Base-by-base conservation (phyloP, 2,113 vertebrate species). In the Andinoacara biseriatus region DNA sequence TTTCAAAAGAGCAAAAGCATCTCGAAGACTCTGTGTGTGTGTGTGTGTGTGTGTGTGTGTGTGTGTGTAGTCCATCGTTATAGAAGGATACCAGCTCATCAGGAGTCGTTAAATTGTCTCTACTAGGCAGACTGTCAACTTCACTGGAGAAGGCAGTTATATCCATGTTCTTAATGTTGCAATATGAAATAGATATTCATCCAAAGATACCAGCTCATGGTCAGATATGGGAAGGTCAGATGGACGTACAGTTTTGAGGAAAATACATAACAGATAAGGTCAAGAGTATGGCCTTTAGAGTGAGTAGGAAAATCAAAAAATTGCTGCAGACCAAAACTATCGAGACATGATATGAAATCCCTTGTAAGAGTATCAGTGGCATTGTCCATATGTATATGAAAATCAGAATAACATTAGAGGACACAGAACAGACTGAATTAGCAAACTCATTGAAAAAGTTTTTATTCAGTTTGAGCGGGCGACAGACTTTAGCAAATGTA, bases 161-260 rank as follows among this genome's bases (percentile, higher is more conserved):
- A 43, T 43, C 61, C 40, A 35, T 40, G 35, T 65, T 5, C n/a
- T 15, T 65, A 15, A 65, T 65, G n/a, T 24, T 1, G 2, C 13
- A 65, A 43, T 65, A 65, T 65, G n/a, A n/a, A 65, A 65, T 38
- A 65, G 38, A n/a, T n/a, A n/a, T n/a, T n/a, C 20, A 63, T 65
- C 15, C 22, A 5, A 63, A 65, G 22, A 65, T 65, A 43, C n/a
- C 13, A 65, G 35, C 0, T 43, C 22, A 43, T 43, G 0, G 62
- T 2, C 62, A 15, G 13, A 65, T 24, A 65, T 65, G 40, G 13
- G 40, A 35, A 65, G 13, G 35, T 43, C 35, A 65, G 35, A 43
- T 24, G 35, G 35, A 24, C 43, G 14, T n/a, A 43, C 35, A 65
- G n/a, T 24, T 40, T 1, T 40, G 61, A 63, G 62, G 13, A 43